phyloP scores from a whole-genome alignment of 1,140 invertebrate species.

The Drosophila quadrilineata region DNA sequence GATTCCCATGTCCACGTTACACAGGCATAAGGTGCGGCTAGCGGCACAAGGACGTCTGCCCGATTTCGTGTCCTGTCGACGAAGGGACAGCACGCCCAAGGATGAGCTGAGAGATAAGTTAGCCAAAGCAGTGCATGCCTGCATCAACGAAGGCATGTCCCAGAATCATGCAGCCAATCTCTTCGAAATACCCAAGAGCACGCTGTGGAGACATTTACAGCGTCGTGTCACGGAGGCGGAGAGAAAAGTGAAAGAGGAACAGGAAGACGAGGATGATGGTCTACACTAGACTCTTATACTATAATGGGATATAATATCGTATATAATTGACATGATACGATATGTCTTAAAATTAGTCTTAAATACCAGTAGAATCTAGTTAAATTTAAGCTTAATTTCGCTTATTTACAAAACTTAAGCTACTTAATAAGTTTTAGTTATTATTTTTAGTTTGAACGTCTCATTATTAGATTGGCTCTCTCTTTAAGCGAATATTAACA shows the following conservation, averaged over 20 bases:
- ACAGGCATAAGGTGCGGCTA: conserved; percentile 83
- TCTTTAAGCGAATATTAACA: no score
- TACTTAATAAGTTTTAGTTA: no score
- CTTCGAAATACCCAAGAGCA: conserved; percentile 85
- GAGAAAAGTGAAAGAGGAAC: conserved; percentile 55
- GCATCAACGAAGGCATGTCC: conserved; percentile 83
- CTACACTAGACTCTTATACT: conserved; percentile 36
- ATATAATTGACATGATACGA: no score
- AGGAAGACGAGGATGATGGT: conserved; percentile 51
- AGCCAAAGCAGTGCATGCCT: conserved; percentile 83
- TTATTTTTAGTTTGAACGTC: no score
- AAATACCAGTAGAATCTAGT: not conserved
- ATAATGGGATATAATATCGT: no score
- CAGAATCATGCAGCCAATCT: conserved; percentile 83
- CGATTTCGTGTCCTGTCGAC: conserved; percentile 81
- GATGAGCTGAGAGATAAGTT: conserved; percentile 82
- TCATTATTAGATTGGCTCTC: no score
- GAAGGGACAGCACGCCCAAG: conserved; percentile 82
- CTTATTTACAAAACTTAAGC: not conserved
- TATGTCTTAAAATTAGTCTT: no score
- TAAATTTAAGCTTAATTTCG: not conserved
- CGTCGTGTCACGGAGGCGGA: conserved; percentile 60
- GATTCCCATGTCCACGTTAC: conserved; percentile 85
- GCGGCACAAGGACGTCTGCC: conserved; percentile 83
- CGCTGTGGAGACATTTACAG: conserved; percentile 84